Conservation (phyloP, 2,888 invertebrate species). For the Sycophila texana region DNA sequence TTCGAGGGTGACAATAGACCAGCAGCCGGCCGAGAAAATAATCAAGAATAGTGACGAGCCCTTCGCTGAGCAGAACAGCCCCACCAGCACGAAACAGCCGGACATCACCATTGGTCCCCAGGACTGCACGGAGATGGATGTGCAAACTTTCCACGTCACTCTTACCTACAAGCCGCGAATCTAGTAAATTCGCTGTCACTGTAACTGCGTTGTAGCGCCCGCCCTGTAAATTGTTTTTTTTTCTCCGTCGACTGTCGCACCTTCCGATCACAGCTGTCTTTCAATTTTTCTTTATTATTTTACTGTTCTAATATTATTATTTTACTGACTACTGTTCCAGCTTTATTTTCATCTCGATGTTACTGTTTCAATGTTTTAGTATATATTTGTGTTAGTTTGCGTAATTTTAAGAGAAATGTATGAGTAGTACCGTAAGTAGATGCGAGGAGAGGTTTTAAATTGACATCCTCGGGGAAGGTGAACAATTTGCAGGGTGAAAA, state of each 20-base stretch:
- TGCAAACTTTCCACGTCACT: constrained; percentile 77
- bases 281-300: too few relatives aligned
- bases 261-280: too few relatives aligned
- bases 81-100: constrained; percentile 32
- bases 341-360: too few relatives aligned
- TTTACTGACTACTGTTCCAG: too few relatives aligned
- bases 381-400: background rate
- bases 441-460: too few relatives aligned
- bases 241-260: too few relatives aligned
- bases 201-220: too few relatives aligned
- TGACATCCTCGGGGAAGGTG: too few relatives aligned
- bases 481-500: too few relatives aligned
- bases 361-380: background rate
- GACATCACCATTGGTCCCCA: constrained; percentile 66
- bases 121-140: constrained; percentile 77
- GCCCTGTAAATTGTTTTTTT: too few relatives aligned
- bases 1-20: constrained; percentile 62
- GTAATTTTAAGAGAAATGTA: background rate
- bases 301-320: too few relatives aligned
- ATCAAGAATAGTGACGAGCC: constrained; percentile 66
- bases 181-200: constrained; percentile 61
- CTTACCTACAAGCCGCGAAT: constrained; percentile 78
- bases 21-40: constrained; percentile 67
- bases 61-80: constrained; percentile 58
- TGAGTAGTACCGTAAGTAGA: too few relatives aligned